A percentile compares a stretch with the other conserved stretches of the same genome.
Conservation (phyloP, 2,888 invertebrate species). For the Leptinotarsa rubiginosa region DNA sequence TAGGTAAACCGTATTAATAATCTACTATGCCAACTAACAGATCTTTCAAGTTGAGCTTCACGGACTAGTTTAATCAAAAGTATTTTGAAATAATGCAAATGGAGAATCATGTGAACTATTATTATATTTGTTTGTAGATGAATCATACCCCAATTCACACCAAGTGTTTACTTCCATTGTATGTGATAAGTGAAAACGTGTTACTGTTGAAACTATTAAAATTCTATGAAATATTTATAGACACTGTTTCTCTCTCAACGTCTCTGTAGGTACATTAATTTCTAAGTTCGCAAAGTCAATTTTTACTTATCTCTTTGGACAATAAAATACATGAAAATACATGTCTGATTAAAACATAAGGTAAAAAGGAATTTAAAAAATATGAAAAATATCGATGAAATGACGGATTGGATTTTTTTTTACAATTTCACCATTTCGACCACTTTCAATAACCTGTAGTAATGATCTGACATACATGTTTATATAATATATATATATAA, state of each 20-base stretch:
- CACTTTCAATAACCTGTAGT: too few relatives aligned
- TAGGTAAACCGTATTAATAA: too few relatives aligned
- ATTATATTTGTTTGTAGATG: neutral
- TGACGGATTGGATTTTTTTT: too few relatives aligned
- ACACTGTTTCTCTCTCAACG: neutral
- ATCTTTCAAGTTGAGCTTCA: too few relatives aligned
- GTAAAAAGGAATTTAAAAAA: neutral
- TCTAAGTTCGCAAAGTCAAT: neutral
- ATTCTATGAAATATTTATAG: slow-evolving; percentile 47
- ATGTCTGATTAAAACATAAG: neutral
- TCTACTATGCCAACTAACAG: too few relatives aligned
- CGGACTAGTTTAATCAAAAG: neutral
- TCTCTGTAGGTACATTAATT: neutral
- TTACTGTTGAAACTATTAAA: slow-evolving; percentile 47
- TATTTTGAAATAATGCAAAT: slow-evolving; percentile 3
- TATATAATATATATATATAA: too few relatives aligned
- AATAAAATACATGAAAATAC: slow-evolving; percentile 5
- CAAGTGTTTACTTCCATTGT: slow-evolving; percentile 60
- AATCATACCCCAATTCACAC: slow-evolving; percentile 27
- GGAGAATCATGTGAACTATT: neutral
- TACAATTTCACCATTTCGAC: too few relatives aligned
- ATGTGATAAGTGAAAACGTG: slow-evolving; percentile 60
- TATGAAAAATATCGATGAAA: neutral
- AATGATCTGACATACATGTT: too few relatives aligned
- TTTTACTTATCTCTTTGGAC: neutral